Evolutionary conservation across 2,113 vertebrate genomes (phyloP).

Genomic region (Coreoperca whiteheadi): DNA sequence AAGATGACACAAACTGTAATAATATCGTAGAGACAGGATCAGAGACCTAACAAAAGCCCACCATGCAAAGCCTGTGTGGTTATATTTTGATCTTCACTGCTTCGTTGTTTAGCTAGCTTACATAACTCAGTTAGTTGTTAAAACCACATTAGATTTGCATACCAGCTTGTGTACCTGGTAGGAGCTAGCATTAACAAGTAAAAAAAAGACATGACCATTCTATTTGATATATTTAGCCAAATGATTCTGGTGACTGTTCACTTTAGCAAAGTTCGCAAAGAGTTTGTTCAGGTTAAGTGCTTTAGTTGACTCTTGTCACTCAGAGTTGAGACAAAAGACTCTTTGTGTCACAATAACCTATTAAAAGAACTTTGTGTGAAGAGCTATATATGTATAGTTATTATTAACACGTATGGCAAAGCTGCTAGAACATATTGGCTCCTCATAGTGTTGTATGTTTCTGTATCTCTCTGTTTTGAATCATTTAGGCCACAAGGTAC

Average conservation of each 20-base stretch:
- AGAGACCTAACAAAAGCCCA: neutral
- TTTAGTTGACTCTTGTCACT: neutral
- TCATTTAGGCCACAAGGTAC: constrained; percentile 18
- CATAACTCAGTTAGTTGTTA: neutral
- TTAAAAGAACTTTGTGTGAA: neutral
- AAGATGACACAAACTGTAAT: neutral
- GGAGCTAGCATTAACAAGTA: neutral
- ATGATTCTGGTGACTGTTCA: too few species aligned
- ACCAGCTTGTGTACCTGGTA: neutral
- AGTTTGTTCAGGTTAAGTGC: neutral
- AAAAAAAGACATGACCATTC: too few species aligned
- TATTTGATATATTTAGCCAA: too few species aligned
- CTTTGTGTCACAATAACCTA: neutral
- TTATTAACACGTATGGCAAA: neutral
- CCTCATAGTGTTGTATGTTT: neutral
- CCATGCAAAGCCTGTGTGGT: neutral
- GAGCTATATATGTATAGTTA: too few species aligned
- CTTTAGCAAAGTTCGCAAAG: neutral
- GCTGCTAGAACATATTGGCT: neutral
- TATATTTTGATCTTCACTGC: too few species aligned
- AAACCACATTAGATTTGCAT: neutral
- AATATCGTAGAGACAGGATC: neutral
- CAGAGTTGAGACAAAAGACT: too few species aligned
- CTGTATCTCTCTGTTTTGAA: neutral
- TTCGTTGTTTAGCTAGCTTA: neutral